These are phyloP conservation scores for Scylla paramamosain DNA, from an alignment of 1,140 invertebrate species.

Conservation along the genomic window DNA sequence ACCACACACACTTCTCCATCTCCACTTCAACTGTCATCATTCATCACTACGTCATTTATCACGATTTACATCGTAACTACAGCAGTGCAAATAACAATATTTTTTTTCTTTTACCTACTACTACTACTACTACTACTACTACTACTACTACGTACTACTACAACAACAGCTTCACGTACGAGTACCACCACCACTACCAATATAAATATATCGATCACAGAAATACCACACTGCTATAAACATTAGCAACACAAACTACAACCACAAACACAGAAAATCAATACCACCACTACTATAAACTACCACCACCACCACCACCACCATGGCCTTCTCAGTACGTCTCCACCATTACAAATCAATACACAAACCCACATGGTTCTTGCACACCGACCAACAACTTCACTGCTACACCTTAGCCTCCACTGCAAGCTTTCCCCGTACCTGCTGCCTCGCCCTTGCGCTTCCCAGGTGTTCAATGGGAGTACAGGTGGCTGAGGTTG, in stretches of 20 bases:
- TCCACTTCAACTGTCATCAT: neutral
- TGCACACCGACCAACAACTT: neutral
- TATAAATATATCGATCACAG: too few species aligned
- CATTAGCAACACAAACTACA: neutral
- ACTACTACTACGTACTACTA: neutral
- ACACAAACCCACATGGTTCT: neutral
- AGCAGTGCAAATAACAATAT: neutral
- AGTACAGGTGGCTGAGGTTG: neutral
- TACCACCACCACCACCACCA: neutral
- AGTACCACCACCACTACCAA: neutral
- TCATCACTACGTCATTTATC: too few species aligned
- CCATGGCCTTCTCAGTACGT: neutral
- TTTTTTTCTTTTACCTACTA: neutral
- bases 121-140: conserved; percentile 22
- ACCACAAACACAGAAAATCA: neutral
- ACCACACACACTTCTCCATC: neutral
- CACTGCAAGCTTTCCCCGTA: neutral
- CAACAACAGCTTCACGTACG: neutral
- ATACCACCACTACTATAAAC: neutral
- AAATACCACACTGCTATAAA: neutral
- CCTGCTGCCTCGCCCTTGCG: neutral
- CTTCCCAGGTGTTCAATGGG: neutral
- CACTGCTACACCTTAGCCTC: neutral
- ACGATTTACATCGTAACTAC: neutral
- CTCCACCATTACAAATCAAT: conserved; percentile 1